Evolutionary conservation across 2,113 vertebrate species (phyloP), one percentile per base, ranked within the genome.

Genomic region (Myxocyprinus asiaticus): DNA sequence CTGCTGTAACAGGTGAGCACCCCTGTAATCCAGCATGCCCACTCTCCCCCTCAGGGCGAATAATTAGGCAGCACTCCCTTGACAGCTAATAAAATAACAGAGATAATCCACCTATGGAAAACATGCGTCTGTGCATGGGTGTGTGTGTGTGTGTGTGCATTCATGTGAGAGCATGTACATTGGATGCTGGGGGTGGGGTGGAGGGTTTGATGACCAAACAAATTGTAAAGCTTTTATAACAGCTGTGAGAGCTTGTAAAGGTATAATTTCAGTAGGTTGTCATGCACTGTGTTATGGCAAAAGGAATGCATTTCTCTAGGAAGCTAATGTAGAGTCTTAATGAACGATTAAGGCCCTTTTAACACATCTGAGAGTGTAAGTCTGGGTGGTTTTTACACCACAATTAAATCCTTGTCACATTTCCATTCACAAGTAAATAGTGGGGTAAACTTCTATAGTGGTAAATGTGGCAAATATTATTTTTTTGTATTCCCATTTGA

Each of bases 21-120:
- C 68, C 63, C 79, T 80, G 76, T 89, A 85, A 88, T 84, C 81
- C 85, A 77, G 66, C 15, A 50, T 81, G 81, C 65, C 72, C n/a
- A 43, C 50, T 53, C 70, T 68, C 43, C 78, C 22, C 64, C 64
- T 63, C 11, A 71, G 78, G 77, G 67, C 44, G 6, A 55, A 48
- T 43, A 55, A 85, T 76, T 80, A 33, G 22, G 22, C 22, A 33
- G 22, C 22, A 33, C 22, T 33, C 22, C 22, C 22, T 33, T 73
- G 65, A 67, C 71, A 86, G 83, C 67, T 77, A 83, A 81, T 83
- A 82, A 86, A 87, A 83, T 74, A 85, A 85, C 66, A 77, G 65
- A 77, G 78, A 84, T 83, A 81, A 86, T 85, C 84, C 83, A 79
- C 73, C 78, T 62, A 78, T 71, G 77, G 58, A 83, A 59, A 80